Percentiles rank a stretch among this genome's conserved stretches.
Conservation (phyloP, 2,797 vertebrate genomes). For the Acrossocheilus fasciatus region DNA sequence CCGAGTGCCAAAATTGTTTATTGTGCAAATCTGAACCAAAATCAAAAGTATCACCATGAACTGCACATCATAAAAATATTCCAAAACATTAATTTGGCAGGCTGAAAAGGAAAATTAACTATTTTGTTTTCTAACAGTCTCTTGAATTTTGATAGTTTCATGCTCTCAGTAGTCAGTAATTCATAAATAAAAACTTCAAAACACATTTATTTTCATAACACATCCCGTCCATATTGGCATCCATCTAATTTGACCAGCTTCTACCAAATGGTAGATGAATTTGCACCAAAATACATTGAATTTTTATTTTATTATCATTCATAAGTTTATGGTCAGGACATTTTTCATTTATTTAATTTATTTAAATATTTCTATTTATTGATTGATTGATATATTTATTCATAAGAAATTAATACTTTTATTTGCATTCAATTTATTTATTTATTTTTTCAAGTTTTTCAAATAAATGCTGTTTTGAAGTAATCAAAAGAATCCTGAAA, state of each 20-base stretch:
- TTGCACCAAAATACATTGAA: neutral
- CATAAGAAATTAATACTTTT: neutral
- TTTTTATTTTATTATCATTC: neutral
- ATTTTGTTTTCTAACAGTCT: neutral
- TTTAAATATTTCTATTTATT: neutral
- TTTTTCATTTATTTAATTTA: neutral
- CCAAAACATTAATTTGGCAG: constrained; percentile 8
- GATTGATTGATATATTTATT: neutral
- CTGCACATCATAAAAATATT: neutral
- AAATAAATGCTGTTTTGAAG: too few species aligned
- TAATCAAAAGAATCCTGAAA: too few species aligned
- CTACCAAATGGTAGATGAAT: neutral
- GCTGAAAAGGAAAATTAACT: too few species aligned
- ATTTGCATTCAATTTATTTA: neutral
- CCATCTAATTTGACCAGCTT: neutral
- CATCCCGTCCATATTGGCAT: neutral
- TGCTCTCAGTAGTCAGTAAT: neutral
- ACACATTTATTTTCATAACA: neutral
- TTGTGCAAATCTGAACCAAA: neutral
- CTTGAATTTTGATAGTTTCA: neutral
- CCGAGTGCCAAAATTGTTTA: neutral
- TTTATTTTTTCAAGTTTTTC: too few species aligned
- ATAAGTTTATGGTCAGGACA: neutral
- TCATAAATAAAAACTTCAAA: neutral
- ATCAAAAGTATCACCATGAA: neutral